Evolutionary conservation across 2,113 vertebrate species (phyloP), one percentile per base, ranked within the genome.

Genomic region (Pogona vitticeps): DNA sequence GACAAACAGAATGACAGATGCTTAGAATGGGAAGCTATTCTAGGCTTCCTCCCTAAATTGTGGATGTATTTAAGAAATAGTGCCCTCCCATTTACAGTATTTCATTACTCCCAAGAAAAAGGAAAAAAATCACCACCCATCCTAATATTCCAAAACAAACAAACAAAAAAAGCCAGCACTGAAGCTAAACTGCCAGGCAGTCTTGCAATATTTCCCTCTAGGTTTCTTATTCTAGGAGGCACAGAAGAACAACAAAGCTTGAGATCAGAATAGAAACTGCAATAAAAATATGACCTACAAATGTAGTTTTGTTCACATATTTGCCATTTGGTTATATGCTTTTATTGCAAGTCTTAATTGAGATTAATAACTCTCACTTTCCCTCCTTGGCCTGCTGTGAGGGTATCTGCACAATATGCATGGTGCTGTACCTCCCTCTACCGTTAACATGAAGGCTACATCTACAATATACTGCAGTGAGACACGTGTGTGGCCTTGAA

Each of bases 371-470:
- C 83, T 82, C 40, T 77, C 85, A 86, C 86, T 6, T 61, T 88
- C 76, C 42, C 77, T 93, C 88, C 42, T 42, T 90, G 71, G 71
- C 88, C 90, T 91, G 90, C 92, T 92, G 83, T 89, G 94, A 90
- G 40, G 77, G 58, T 42, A n/a, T 58, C 65, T 92, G 89, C 91
- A n/a, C n/a, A 91, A 91, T 20, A 72, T 79, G 61, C 58, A 63
- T 21, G 90, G 91, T 80, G 91, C 89, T 95, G 91, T 82, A 92
- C 58, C 93, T 94, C 95, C 94, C 93, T 92, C 94, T 95, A 90
- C 95, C 91, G 93, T 94, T 93, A 91, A 91, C 89, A 75, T 82
- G 67, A 85, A 88, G 71, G 82, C 42, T 46, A 38, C 42, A 33
- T 73, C 52, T 8, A 13, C 0, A 0, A 80, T 75, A 79, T 61